Evolutionary conservation across 92 coral and sea anemone genomes (phyloP), one percentile per base, ranked within the genome.

Genomic region (Muricea muricata): DNA sequence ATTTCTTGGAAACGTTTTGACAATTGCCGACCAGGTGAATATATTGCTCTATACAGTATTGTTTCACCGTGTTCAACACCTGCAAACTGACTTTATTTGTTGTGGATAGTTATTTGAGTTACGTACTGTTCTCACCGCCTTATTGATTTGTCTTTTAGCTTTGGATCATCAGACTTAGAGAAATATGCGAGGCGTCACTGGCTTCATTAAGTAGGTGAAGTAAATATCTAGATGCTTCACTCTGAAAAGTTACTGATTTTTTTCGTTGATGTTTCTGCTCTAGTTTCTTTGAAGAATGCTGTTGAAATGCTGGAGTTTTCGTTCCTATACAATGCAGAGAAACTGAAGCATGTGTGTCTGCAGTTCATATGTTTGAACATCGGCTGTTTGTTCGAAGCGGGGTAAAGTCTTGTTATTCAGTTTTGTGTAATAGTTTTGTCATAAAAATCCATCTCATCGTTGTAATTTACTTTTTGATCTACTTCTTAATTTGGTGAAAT

Each of bases 11-110:
- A 90, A 95, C 31, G 82, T 95, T 33, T 84, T 95, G 14, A 91
- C 92, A 54, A 88, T 95, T 1, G 95, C 98, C 0, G 98, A 95
- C 56, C 98, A 95, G 93, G 98, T 95, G 68, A 32, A 63, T 41
- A 14, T 6, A 33, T 31, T 57, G 11, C 45, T 4, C 45, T 39
- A 39, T 39, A 39, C 45, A 54, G 61, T 17, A 54, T n/a, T n/a
- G n/a, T n/a, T n/a, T n/a, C n/a, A n/a, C n/a, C n/a, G n/a, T n/a
- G n/a, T n/a, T n/a, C n/a, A n/a, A n/a, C n/a, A n/a, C n/a, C n/a
- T n/a, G n/a, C n/a, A 15, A 54, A 54, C 61, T 54, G n/a, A 1
- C 61, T 54, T 37, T 37, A 37, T 37, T 37, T 37, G 9, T 37
- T 4, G 5, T 37, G 42, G 42, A 37, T 37, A 12, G 12, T 17